These are phyloP conservation scores for Pseudoips prasinana DNA, from an alignment of 2,888 invertebrate genomes.

Conservation along the genomic window DNA sequence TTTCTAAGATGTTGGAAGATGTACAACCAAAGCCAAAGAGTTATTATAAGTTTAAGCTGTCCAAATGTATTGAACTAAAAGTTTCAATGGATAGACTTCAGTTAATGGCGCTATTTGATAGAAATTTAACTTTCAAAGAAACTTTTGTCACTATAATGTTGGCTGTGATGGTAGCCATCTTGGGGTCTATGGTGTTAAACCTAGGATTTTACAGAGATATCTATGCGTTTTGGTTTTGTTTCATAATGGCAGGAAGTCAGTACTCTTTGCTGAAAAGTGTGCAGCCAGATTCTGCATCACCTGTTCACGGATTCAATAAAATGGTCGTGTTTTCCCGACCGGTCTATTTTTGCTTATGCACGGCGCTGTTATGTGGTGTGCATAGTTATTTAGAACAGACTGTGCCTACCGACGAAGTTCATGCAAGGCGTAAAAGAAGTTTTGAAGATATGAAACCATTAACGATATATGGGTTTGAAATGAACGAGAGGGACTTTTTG, in stretches of 20 bases:
- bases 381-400: constrained; percentile 63
- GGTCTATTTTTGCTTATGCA: constrained; percentile 94
- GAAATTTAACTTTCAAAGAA: constrained; percentile 92
- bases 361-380: constrained; percentile 76
- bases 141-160: constrained; percentile 91
- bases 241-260: constrained; percentile 98
- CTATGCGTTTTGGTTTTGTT: constrained; percentile 96
- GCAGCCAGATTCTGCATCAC: constrained; percentile 99
- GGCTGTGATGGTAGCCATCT: constrained; percentile 91
- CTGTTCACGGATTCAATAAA: constrained; percentile 98
- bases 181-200: constrained; percentile 92
- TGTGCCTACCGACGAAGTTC: constrained; percentile 37
- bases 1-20: constrained; percentile 80
- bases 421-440: constrained; percentile 53
- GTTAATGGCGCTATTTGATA: constrained; percentile 94
- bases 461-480: constrained; percentile 70
- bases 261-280: constrained; percentile 98
- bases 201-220: constrained; percentile 95
- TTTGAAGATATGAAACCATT: constrained; percentile 51
- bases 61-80: constrained; percentile 86
- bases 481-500: constrained; percentile 83
- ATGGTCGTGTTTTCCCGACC: constrained; percentile 96
- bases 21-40: constrained; percentile 79
- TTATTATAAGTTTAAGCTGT: constrained; percentile 89
- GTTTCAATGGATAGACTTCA: constrained; percentile 96